A percentile compares a stretch with the other conserved stretches of the same genome.
Evolutionary conservation across 2,113 vertebrate species (phyloP).

Genomic region (Aptenodytes patagonicus): DNA sequence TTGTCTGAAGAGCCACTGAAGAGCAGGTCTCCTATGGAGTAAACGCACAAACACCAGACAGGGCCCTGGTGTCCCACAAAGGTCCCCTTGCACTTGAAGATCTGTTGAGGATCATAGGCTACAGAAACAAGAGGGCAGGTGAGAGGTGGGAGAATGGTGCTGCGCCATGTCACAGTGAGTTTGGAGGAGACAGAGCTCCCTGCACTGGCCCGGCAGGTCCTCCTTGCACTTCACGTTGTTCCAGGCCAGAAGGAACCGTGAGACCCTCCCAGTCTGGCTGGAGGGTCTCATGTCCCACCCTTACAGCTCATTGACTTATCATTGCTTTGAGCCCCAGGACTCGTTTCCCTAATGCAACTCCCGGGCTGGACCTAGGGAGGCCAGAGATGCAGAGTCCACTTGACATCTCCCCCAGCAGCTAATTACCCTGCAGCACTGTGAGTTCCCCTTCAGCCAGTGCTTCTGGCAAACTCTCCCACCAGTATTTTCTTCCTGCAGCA

Average conservation of each 20-base stretch:
- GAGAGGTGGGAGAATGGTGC: background rate
- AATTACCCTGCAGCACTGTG: background rate
- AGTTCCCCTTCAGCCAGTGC: background rate
- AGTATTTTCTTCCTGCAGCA: background rate
- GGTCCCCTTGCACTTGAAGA: conserved; percentile 99
- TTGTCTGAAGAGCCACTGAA: conserved; percentile 99
- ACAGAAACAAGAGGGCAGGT: background rate
- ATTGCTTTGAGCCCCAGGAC: background rate
- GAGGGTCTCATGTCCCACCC: background rate
- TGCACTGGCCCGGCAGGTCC: background rate
- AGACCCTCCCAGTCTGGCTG: background rate
- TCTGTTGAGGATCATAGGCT: conserved; percentile 99
- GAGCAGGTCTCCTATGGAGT: conserved; percentile 96
- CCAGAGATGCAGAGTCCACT: background rate
- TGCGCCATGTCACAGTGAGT: rapidly evolving
- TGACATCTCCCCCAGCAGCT: background rate
- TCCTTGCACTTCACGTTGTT: background rate
- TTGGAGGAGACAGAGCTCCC: background rate
- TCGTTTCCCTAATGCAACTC: background rate
- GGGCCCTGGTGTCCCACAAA: conserved; percentile 98
- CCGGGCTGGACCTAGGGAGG: background rate
- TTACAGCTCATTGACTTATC: background rate
- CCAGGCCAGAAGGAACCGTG: background rate
- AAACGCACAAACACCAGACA: conserved; percentile 97
- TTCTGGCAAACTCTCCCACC: background rate